These are phyloP conservation scores for Cetonia aurata DNA, from an alignment of 2,888 invertebrate species.

Conservation along the genomic window DNA sequence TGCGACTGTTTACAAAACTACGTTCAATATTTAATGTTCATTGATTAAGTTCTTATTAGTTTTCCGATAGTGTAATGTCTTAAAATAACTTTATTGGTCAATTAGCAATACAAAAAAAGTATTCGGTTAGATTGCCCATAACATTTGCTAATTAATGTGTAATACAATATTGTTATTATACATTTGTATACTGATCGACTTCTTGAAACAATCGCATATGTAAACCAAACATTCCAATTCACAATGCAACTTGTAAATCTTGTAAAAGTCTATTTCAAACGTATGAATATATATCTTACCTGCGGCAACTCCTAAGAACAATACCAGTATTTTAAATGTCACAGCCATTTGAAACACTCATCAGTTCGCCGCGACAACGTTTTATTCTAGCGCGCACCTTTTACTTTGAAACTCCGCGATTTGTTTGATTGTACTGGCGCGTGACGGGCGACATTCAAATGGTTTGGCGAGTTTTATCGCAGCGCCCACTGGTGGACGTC, in stretches of 20 bases:
- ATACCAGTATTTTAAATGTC: neutral
- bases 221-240: too few species aligned
- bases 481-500: slow-evolving; percentile 5
- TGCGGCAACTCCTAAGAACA: neutral
- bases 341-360: slow-evolving; percentile 17
- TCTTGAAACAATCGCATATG: too few species aligned
- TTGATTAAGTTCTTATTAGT: too few species aligned
- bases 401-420: slow-evolving; percentile 22
- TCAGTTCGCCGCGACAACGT: slow-evolving; percentile 3
- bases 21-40: too few species aligned
- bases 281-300: neutral
- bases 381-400: neutral
- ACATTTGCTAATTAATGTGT: too few species aligned
- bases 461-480: neutral
- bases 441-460: slow-evolving; percentile 7
- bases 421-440: slow-evolving; percentile 20
- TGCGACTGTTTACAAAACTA: too few species aligned
- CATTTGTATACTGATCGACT: too few species aligned
- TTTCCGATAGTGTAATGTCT: too few species aligned
- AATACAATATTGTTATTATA: too few species aligned
- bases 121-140: too few species aligned
- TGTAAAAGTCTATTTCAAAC: neutral
- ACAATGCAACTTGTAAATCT: neutral
- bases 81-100: too few species aligned
- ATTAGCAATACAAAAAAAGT: too few species aligned